phyloP scores from a whole-genome alignment of 1,140 invertebrate species.

The Drosophila melanica region DNA sequence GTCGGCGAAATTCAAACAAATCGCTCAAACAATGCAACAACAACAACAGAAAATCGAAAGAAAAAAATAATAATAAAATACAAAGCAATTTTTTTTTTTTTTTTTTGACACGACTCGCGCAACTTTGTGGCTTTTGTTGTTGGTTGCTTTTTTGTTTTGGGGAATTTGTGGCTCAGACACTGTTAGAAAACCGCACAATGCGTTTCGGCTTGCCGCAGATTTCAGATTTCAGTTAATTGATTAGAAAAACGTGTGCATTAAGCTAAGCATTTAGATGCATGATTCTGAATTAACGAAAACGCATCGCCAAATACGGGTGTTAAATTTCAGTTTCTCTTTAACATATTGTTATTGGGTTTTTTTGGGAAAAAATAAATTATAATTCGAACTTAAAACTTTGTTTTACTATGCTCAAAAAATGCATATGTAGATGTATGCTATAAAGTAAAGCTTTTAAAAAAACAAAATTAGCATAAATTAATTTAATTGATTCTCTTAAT shows the following conservation, averaged over 20 bases:
- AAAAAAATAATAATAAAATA: slow-evolving; percentile 48
- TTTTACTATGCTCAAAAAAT: not conserved
- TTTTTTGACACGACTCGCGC: slow-evolving; percentile 70
- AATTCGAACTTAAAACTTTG: not conserved
- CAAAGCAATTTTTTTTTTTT: slow-evolving; percentile 69
- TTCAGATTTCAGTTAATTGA: slow-evolving; percentile 78
- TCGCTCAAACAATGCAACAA: slow-evolving; percentile 79
- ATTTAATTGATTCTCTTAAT: not conserved
- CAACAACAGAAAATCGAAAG: slow-evolving; percentile 15
- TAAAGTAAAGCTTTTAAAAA: not conserved
- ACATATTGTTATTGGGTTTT: not conserved
- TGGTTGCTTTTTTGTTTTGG: slow-evolving; percentile 3
- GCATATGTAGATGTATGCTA: not conserved
- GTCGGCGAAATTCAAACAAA: slow-evolving; percentile 77
- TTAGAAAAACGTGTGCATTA: slow-evolving; percentile 59
- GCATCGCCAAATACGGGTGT: not conserved
- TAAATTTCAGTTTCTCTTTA: not conserved
- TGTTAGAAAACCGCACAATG: slow-evolving; percentile 63
- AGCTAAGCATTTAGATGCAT: slow-evolving; percentile 13
- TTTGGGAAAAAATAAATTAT: not conserved
- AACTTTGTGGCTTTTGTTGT: slow-evolving; percentile 53
- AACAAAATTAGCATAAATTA: slow-evolving; percentile 3
- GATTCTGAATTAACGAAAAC: not conserved
- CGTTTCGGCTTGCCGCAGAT: slow-evolving; percentile 46
- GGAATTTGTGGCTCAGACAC: slow-evolving; percentile 20